Conservation (phyloP, 2,797 vertebrate genomes). For the Gymnodraco acuticeps region DNA sequence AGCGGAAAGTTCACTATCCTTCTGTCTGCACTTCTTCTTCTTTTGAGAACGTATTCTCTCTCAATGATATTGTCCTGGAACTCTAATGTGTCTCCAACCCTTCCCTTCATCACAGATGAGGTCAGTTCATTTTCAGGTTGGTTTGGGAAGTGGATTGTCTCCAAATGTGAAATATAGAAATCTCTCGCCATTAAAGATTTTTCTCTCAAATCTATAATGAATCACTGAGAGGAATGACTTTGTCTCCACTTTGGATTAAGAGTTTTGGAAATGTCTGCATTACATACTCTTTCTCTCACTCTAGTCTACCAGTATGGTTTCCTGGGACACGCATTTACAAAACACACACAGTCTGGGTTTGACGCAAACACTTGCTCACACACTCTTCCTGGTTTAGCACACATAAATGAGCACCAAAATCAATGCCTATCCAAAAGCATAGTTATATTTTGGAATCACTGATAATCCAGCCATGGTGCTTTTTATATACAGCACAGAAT, state of each 20-base stretch:
- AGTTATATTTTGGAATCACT: neutral
- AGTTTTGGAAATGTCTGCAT: conserved; percentile 1
- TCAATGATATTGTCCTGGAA: conserved; percentile 4
- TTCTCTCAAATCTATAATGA: conserved; percentile 8
- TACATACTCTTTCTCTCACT: neutral
- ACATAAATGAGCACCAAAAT: neutral
- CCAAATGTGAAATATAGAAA: neutral
- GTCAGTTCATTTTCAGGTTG: neutral
- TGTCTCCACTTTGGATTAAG: neutral
- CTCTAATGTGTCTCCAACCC: conserved; percentile 2
- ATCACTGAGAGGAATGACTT: conserved; percentile 4
- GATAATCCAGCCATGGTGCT: neutral
- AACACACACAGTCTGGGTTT: conserved; percentile 9
- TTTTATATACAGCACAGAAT: neutral
- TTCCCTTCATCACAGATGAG: neutral
- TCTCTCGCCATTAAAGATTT: conserved; percentile 4
- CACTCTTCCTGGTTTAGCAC: neutral
- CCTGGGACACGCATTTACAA: conserved; percentile 10
- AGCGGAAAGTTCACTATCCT: conserved; percentile 10
- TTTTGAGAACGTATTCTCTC: conserved; percentile 18
- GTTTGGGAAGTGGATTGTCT: conserved; percentile 1
- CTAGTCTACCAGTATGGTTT: conserved; percentile 10
- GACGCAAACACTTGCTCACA: conserved; percentile 7
- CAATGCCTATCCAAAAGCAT: neutral
- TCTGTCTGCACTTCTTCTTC: conserved; percentile 6